Evolutionary conservation across 2,888 invertebrate species (phyloP).

Genomic region (Cheilosia pagana): DNA sequence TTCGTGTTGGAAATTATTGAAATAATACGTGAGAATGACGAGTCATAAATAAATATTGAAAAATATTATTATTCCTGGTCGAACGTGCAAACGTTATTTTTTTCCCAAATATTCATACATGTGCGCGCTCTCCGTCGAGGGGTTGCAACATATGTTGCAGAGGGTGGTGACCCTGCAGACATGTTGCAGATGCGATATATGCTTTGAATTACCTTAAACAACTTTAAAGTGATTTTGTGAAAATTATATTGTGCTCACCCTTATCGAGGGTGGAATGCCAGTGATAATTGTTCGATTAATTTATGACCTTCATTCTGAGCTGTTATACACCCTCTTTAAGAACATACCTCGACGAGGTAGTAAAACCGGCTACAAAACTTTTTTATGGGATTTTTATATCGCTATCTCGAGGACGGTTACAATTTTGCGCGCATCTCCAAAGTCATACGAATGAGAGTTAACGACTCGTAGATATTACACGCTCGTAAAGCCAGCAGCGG

Average conservation of each 20-base stretch:
- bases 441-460: slow-evolving; percentile 73
- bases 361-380: slow-evolving; percentile 36
- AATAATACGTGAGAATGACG: slow-evolving; percentile 73
- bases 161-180: slow-evolving; percentile 48
- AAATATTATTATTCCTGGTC: slow-evolving; percentile 42
- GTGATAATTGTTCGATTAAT: slow-evolving; percentile 72
- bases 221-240: slow-evolving; percentile 24
- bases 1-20: slow-evolving; percentile 65
- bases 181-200: slow-evolving; percentile 22
- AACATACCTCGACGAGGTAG: slow-evolving; percentile 18
- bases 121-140: slow-evolving; percentile 1
- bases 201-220: slow-evolving; percentile 26
- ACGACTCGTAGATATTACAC: slow-evolving; percentile 71
- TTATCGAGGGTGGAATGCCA: slow-evolving; percentile 28
- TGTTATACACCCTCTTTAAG: slow-evolving; percentile 57
- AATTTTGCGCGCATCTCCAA: slow-evolving; percentile 37
- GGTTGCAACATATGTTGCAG: slow-evolving; percentile 60
- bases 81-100: slow-evolving; percentile 23
- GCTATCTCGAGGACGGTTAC: slow-evolving; percentile 53
- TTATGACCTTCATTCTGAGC: slow-evolving; percentile 56
- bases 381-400: slow-evolving; percentile 63
- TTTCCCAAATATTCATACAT: slow-evolving; percentile 15
- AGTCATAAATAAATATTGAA: slow-evolving; percentile 72
- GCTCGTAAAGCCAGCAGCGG: slow-evolving; percentile 59
- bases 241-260: slow-evolving; percentile 8